Conservation (phyloP, 2,797 vertebrate species). For the Pyrrhura leucotis region DNA sequence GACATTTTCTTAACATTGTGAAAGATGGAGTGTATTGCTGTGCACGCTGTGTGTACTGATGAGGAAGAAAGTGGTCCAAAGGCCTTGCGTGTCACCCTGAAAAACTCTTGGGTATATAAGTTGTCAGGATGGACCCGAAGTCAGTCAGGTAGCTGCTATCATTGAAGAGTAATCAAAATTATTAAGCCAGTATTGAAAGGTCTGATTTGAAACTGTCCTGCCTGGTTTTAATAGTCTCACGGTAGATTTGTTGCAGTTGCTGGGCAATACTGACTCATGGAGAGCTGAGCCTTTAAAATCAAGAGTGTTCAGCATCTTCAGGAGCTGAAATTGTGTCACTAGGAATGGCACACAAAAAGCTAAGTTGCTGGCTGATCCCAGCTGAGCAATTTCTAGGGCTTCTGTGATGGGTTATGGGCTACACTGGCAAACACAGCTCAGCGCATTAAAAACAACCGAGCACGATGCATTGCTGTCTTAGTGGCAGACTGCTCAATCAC, state of each 20-base stretch:
- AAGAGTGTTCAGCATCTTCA: background rate
- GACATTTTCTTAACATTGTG: background rate
- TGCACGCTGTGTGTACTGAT: background rate
- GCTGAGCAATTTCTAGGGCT: background rate
- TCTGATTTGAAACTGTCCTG: background rate
- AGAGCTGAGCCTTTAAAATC: background rate
- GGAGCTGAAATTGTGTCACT: background rate
- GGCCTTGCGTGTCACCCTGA: background rate
- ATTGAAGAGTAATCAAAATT: background rate
- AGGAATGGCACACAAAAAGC: background rate
- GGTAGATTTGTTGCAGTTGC: background rate
- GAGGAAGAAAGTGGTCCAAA: background rate
- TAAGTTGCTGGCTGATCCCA: background rate
- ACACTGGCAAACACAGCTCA: background rate
- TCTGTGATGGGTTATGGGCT: background rate
- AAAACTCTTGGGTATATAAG: background rate
- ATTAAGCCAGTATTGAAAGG: background rate
- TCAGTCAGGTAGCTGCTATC: background rate
- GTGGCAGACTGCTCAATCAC: background rate
- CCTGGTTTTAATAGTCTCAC: background rate
- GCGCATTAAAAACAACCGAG: background rate
- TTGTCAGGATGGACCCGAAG: background rate
- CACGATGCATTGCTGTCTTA: background rate
- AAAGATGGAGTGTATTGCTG: background rate
- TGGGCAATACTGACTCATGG: background rate